These are phyloP conservation scores for Euthynnus affinis DNA, from an alignment of 2,797 vertebrate species.

Conservation along the genomic window DNA sequence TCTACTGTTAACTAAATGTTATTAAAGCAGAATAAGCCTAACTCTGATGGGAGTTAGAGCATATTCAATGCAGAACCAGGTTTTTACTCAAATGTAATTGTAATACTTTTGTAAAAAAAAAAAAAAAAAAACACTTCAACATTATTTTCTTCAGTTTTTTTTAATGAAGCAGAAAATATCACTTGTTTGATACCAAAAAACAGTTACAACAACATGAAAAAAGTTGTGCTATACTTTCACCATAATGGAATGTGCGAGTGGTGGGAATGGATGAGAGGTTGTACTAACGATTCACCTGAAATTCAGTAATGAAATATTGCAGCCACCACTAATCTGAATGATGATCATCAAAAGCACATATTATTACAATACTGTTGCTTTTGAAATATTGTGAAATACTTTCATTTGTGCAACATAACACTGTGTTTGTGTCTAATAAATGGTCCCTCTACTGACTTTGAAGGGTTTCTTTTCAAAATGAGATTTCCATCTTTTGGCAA, in stretches of 20 bases:
- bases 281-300: slow-evolving; percentile 42
- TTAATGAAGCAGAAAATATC: slow-evolving; percentile 78
- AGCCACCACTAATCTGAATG: slow-evolving; percentile 33
- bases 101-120: neutral
- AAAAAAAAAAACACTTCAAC: neutral
- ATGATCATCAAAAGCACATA: slow-evolving; percentile 46
- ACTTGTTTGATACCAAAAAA: slow-evolving; percentile 75
- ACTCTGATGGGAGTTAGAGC: neutral
- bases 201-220: slow-evolving; percentile 68
- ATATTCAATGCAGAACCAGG: neutral
- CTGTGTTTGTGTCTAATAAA: slow-evolving; percentile 41
- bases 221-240: slow-evolving; percentile 67
- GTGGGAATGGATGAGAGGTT: slow-evolving; percentile 41
- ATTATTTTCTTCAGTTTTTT: slow-evolving; percentile 55
- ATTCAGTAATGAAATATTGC: slow-evolving; percentile 31
- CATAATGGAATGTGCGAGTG: slow-evolving; percentile 61
- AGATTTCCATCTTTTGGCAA: too few relatives aligned
- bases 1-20: neutral
- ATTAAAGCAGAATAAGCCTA: neutral
- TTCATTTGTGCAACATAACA: slow-evolving; percentile 49
- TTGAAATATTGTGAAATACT: slow-evolving; percentile 43
- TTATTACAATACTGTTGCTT: slow-evolving; percentile 46
- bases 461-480: slow-evolving; percentile 38
- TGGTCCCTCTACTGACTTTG: neutral
- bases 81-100: neutral